Evolutionary conservation across 2,113 vertebrate genomes (phyloP).

Genomic region (Esox niger): DNA sequence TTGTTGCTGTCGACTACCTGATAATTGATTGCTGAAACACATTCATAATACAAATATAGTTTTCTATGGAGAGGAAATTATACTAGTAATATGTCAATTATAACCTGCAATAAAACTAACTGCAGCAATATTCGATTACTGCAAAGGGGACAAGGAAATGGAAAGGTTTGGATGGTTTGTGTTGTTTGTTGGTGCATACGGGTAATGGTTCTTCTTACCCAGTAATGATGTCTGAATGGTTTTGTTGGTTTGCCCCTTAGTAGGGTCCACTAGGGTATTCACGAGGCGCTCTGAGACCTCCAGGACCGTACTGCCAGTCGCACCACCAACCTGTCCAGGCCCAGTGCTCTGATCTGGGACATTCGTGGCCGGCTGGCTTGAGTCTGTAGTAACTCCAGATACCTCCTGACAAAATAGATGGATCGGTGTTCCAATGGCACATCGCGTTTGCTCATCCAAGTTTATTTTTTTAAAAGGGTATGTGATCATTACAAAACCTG

Average conservation of each 20-base stretch:
- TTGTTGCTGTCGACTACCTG: constrained; percentile 19
- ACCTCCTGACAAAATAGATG: constrained; percentile 38
- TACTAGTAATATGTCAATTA: too few species aligned
- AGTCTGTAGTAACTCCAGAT: constrained; percentile 30
- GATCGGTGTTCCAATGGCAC: too few species aligned
- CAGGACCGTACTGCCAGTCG: constrained; percentile 47
- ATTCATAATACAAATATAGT: not conserved
- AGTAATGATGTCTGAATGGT: constrained; percentile 30
- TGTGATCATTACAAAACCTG: too few species aligned
- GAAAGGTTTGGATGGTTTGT: not conserved
- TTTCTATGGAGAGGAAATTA: too few species aligned
- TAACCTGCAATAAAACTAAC: too few species aligned
- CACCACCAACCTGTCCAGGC: constrained; percentile 22
- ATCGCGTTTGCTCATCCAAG: too few species aligned
- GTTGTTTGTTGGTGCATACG: not conserved
- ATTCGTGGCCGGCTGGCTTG: not conserved
- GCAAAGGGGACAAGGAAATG: not conserved
- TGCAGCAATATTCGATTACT: not conserved
- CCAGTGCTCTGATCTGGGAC: not conserved
- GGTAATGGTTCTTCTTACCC: constrained; percentile 38
- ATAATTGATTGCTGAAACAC: constrained; percentile 48
- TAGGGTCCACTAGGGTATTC: constrained; percentile 14
- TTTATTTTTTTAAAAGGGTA: too few species aligned
- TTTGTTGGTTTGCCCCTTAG: constrained; percentile 12
- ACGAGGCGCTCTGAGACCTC: constrained; percentile 46